Base-by-base conservation (phyloP, 2,797 vertebrate genomes). In the Ptychobarbus kaznakovi region DNA sequence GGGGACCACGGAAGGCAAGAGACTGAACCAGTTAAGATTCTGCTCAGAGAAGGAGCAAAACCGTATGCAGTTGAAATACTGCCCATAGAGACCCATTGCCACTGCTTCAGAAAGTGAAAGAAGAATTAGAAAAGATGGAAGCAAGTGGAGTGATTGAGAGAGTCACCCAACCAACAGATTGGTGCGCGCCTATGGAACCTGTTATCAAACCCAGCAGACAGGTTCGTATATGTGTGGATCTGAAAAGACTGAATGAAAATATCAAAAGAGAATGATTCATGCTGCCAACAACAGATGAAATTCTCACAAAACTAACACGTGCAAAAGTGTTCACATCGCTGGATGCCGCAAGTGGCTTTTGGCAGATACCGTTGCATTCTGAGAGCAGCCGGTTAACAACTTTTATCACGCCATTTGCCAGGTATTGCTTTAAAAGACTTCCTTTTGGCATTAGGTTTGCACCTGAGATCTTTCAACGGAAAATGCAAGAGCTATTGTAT, bases 381-480 rank as follows among this genome's bases (percentile, higher is more conserved):
- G 73, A 86, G 18, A 87, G 63, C 20, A 58, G 75, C 15, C 73
- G 38, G n/a, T 61, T 84, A 2, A 82, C 49, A 42, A 87, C 61
- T 1, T 87, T 83, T 42, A 80, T 88, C 11, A 87, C 56, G 15
- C 82, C 53, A 15, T 80, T 82, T 58, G 42, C 74, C 25, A 58
- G 68, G 18, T 82, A 80, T 22, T 80, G 73, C 65, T 88, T 86
- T 42, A 51, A 73, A 15, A 18, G 22, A 5, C 63, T 70, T 18
- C 80, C 76, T 10, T 87, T 87, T 66, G 81, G 81, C 42, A 86
- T 87, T n/a, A 77, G 40, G 15, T 81, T 76, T 8, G 65, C 73
- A 3, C n/a, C 76, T 13, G 81, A 88, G 38, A 77, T 73, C 10
- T 88, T 88, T 68, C 51, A 83, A 46, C 7, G 32, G 4, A 86